Conservation (phyloP, 1,140 invertebrate species). For the Drosophila willistoni region DNA sequence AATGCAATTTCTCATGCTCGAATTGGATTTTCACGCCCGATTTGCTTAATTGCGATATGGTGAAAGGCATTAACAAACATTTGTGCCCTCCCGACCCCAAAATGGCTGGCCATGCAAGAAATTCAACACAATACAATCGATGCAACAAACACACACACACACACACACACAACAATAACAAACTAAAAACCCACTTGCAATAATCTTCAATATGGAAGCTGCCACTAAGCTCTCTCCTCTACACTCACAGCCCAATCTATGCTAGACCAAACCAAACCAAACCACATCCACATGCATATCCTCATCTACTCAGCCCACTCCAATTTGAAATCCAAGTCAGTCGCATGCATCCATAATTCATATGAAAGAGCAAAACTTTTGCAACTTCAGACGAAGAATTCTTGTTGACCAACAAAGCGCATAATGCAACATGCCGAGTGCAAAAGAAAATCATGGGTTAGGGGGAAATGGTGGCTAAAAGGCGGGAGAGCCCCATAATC, state of each 20-base stretch:
- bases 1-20: constrained; percentile 38
- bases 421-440: constrained; percentile 62
- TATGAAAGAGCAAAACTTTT: constrained; percentile 40
- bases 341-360: constrained; percentile 46
- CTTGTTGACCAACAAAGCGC: constrained; percentile 75
- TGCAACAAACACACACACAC: no score
- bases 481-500: constrained; percentile 55
- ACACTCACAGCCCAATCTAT: background rate
- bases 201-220: constrained; percentile 12
- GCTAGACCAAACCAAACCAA: background rate
- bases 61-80: constrained; percentile 32
- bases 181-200: background rate
- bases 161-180: no score
- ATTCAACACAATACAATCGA: no score
- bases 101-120: no score
- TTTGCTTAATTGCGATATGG: constrained; percentile 38
- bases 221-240: background rate
- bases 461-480: background rate
- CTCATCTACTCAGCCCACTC: background rate
- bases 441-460: background rate
- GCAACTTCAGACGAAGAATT: constrained; percentile 42
- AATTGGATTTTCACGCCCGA: constrained; percentile 22
- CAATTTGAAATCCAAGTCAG: constrained; percentile 23
- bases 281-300: constrained; percentile 10
- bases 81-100: constrained; percentile 5